phyloP scores from a whole-genome alignment of 2,888 invertebrate genomes.

The Ectemnius cavifrons region DNA sequence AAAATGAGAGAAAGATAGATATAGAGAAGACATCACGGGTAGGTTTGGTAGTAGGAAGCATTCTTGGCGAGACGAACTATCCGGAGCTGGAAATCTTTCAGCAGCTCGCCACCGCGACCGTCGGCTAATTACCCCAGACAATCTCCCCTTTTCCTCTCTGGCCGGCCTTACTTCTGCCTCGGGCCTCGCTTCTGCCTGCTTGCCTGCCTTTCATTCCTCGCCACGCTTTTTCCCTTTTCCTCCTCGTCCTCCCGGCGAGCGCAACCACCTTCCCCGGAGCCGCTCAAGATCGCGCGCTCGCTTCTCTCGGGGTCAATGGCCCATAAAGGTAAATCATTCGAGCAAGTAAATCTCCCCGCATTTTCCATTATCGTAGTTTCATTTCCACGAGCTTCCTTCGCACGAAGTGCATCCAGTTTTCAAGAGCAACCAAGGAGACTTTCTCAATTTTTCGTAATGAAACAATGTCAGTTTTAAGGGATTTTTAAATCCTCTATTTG shows the following conservation, averaged over 20 bases:
- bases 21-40: slow-evolving; percentile 4
- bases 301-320: slow-evolving; percentile 63
- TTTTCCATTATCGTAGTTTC: no score
- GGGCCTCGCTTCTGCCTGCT: slow-evolving; percentile 16
- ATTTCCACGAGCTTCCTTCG: no score
- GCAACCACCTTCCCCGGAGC: slow-evolving; percentile 41
- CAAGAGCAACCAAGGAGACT: no score
- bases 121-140: slow-evolving; percentile 69
- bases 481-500: no score
- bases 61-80: slow-evolving; percentile 42
- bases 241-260: slow-evolving; percentile 6
- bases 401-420: no score
- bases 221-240: background rate
- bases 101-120: slow-evolving; percentile 51
- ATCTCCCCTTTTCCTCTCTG: slow-evolving; percentile 25
- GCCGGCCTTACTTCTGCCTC: background rate
- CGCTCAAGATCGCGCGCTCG: slow-evolving; percentile 49
- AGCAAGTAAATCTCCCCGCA: no score
- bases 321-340: slow-evolving; percentile 66
- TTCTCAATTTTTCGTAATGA: no score
- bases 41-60: slow-evolving; percentile 31
- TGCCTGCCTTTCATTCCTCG: slow-evolving; percentile 6
- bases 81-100: slow-evolving; percentile 61
- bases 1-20: slow-evolving; percentile 65
- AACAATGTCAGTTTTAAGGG: no score